phyloP scores from a whole-genome alignment of 2,797 vertebrate species.

The Sebastolobus alascanus region DNA sequence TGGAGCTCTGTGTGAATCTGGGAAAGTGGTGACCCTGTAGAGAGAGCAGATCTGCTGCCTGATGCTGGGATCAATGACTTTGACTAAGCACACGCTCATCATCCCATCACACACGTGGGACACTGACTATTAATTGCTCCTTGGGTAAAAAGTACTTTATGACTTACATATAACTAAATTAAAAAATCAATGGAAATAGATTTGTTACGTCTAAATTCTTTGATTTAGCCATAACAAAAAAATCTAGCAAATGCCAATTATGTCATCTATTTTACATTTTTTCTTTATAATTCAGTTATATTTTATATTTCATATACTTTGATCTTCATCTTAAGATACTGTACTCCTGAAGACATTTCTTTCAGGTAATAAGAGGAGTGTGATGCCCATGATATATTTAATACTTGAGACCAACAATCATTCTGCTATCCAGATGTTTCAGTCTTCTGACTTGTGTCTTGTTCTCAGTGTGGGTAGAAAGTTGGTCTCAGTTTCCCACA shows the following conservation, averaged over 20 bases:
- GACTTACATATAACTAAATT: neutral
- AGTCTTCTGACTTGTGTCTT: constrained; percentile 13
- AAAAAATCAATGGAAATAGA: constrained; percentile 1
- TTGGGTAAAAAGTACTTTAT: neutral
- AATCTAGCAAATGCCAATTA: neutral
- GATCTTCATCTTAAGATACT: no score
- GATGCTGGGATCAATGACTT: constrained; percentile 62
- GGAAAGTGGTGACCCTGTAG: no score
- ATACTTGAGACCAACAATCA: neutral
- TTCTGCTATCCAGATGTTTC: neutral
- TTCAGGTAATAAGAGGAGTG: neutral
- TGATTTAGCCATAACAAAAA: neutral
- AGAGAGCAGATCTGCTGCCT: no score
- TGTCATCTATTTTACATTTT: neutral
- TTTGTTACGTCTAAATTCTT: neutral
- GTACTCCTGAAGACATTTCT: no score
- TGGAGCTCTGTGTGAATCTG: no score
- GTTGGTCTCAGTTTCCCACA: constrained; percentile 9
- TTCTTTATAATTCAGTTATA: neutral
- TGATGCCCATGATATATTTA: neutral
- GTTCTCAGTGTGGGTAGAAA: neutral
- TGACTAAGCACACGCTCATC: constrained; percentile 56
- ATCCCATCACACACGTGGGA: constrained; percentile 12
- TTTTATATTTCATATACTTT: neutral
- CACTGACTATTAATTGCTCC: neutral